A percentile compares a stretch with the other conserved stretches of the same genome.
phyloP scores from a whole-genome alignment of 2,113 vertebrate species.

The Pseudorhombus dupliciocellatus region DNA sequence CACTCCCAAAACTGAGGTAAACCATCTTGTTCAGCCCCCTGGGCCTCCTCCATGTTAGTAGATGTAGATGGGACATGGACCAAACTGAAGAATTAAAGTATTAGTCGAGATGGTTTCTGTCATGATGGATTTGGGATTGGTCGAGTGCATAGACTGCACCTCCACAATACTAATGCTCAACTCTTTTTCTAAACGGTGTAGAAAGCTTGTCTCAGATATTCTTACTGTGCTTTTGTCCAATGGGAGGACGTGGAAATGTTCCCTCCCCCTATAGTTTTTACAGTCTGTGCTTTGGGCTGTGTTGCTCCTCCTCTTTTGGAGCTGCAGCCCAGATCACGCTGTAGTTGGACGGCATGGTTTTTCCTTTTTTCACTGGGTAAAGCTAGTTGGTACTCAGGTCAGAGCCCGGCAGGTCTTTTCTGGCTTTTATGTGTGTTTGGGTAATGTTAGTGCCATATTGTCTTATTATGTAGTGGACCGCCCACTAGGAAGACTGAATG shows the following conservation, averaged over 20 bases:
- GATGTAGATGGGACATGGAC: too few relatives aligned
- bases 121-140: too few relatives aligned
- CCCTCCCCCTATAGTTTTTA: not conserved
- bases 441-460: conserved; percentile 44
- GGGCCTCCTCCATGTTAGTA: too few relatives aligned
- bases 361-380: not conserved
- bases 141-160: too few relatives aligned
- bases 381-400: conserved; percentile 42
- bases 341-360: not conserved
- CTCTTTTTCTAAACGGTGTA: too few relatives aligned
- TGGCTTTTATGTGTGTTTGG: conserved; percentile 43
- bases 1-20: too few relatives aligned
- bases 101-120: too few relatives aligned
- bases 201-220: too few relatives aligned
- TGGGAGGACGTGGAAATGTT: not conserved
- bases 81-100: too few relatives aligned
- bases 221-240: too few relatives aligned
- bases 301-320: not conserved
- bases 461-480: conserved; percentile 46
- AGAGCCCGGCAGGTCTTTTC: conserved; percentile 32
- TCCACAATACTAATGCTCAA: too few relatives aligned
- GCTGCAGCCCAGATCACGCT: conserved; percentile 1
- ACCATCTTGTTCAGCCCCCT: too few relatives aligned
- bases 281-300: not conserved
- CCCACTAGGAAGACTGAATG: conserved; percentile 46